Evolutionary conservation across 2,113 vertebrate genomes (phyloP).

Genomic region (Hiodon tergisus): DNA sequence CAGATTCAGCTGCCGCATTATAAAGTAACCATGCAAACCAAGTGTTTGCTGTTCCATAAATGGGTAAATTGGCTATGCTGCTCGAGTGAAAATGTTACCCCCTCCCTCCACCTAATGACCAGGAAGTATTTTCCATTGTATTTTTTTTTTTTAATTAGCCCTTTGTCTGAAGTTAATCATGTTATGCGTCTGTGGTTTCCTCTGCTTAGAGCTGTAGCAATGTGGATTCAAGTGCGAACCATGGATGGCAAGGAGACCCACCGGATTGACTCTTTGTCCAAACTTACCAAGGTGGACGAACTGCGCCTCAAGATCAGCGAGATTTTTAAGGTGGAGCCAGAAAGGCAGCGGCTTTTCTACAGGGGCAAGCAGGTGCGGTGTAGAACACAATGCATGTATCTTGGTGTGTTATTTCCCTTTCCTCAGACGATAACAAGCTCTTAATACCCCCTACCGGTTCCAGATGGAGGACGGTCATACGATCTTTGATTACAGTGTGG

Average conservation of each 20-base stretch:
- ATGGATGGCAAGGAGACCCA: slow-evolving; percentile 91
- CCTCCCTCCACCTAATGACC: no score
- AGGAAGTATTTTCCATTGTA: no score
- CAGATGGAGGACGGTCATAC: slow-evolving; percentile 79
- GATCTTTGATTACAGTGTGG: slow-evolving; percentile 79
- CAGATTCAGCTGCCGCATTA: no score
- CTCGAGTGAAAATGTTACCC: no score
- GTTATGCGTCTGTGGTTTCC: no score
- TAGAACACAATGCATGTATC: neutral
- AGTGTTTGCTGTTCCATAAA: no score
- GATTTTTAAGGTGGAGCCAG: slow-evolving; percentile 77
- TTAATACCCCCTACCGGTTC: neutral
- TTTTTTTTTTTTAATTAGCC: neutral
- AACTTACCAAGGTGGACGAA: slow-evolving; percentile 89
- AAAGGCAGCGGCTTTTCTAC: slow-evolving; percentile 86
- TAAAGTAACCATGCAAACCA: no score
- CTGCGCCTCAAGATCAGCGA: slow-evolving; percentile 76
- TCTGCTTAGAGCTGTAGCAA: slow-evolving; percentile 62
- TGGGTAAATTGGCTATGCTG: no score
- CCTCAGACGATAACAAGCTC: no score
- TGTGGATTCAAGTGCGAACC: slow-evolving; percentile 98
- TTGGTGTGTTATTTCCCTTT: neutral
- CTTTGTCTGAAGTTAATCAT: no score
- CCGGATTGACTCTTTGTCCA: slow-evolving; percentile 83
- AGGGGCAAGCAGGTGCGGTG: slow-evolving; percentile 84